Conservation (phyloP, 2,113 vertebrate species). For the Macaca fascicularis region T2T-MFA8v1.1 NC_088381.1:33411501-33412000, state of each 20-base stretch:
- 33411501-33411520: neutral
- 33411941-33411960: neutral
- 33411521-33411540: neutral
- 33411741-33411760: neutral
- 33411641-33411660: neutral
- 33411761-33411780: neutral
- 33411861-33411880: conserved; percentile 7
- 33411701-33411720: neutral
- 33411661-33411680: neutral
- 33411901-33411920: neutral
- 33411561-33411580: neutral
- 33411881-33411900: neutral
- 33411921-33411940: conserved; percentile 20
- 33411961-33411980: conserved; percentile 9
- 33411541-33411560: neutral
- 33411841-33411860: neutral
- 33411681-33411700: neutral
- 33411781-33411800: neutral
- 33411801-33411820: neutral
- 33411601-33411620: neutral
- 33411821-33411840: neutral
- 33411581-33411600: neutral
- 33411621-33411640: neutral
- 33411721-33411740: neutral
- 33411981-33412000: neutral